A percentile compares a stretch with the other conserved stretches of the same genome.
phyloP scores from a whole-genome alignment of 2,797 vertebrate genomes.

The Scyliorhinus canicula region DNA sequence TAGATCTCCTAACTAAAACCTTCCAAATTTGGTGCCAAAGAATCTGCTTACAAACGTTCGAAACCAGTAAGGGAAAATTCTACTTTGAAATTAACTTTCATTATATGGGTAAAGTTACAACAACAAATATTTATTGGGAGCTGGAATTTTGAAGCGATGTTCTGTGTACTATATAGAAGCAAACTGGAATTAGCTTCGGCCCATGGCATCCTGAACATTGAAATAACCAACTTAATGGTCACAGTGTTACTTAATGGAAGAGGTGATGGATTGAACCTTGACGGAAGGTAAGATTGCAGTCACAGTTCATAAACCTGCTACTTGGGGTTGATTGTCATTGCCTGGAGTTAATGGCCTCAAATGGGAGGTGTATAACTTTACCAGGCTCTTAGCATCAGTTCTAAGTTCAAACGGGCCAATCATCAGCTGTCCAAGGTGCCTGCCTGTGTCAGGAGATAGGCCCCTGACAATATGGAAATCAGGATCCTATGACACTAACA shows the following conservation, averaged over 20 bases:
- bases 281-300: not conserved
- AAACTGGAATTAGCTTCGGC: not conserved
- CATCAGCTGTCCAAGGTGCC: too few relatives aligned
- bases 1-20: not conserved
- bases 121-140: not conserved
- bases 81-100: not conserved
- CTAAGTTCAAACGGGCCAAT: too few relatives aligned
- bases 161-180: not conserved
- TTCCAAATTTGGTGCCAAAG: not conserved
- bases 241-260: not conserved
- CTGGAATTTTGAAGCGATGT: not conserved
- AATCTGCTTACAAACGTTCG: not conserved
- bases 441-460: too few relatives aligned
- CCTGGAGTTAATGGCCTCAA: not conserved
- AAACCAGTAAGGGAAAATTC: not conserved
- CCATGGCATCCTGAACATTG: not conserved
- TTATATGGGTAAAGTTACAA: not conserved
- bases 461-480: too few relatives aligned
- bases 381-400: too few relatives aligned
- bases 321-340: not conserved
- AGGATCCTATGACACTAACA: too few relatives aligned
- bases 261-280: not conserved
- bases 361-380: not conserved
- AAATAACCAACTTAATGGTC: not conserved
- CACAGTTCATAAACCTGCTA: not conserved